Evolutionary conservation across 2,888 invertebrate genomes (phyloP), one percentile per base, ranked within the genome.

Genomic region (Drosophila imparisetae): DNA sequence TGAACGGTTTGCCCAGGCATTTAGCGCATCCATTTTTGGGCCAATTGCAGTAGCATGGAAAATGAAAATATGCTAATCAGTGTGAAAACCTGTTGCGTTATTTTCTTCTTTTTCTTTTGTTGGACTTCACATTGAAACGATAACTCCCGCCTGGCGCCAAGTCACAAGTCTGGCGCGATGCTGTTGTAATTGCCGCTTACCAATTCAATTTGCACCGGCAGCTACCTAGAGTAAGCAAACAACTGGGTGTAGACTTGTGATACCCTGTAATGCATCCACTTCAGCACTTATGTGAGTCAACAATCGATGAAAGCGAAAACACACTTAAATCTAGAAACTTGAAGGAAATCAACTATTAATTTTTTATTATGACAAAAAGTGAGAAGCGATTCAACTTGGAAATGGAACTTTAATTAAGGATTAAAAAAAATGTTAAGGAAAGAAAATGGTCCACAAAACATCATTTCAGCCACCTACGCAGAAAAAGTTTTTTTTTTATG

Each of bases 41-140:
- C 66, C 66, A 66, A 72, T 76, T 75, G 75, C 77, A 71, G 65
- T 54, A 62, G 61, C 72, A 62, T 55, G 58, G 40, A 62, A 76
- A 76, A 62, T 62, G 40, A 71, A 70, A 62, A 66, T 76, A 75
- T 76, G 75, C 77, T 76, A 75, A 76, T 75, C 57, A 62, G 38
- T 18, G 36, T 65, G 60, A 53, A 75, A 64, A 75, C 76, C 71
- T 61, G 71, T 70, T 54, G 76, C 40, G 52, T 61, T 75, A 57
- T 60, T 72, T 32, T 32, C 4, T 0, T 32, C n/a, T 3, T 30
- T 30, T 30, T 30, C 10, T 10, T 32, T 30, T 30, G 60, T 32
- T 11, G 57, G 71, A 21, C 24, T 59, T 52, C 48, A 52, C 62
- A 73, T 48, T 34, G 54, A 10, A 24, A 24, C 24, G 50, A 30